Evolutionary conservation across 2,888 invertebrate species (phyloP).

Genomic region (Heliconius ethilla): DNA sequence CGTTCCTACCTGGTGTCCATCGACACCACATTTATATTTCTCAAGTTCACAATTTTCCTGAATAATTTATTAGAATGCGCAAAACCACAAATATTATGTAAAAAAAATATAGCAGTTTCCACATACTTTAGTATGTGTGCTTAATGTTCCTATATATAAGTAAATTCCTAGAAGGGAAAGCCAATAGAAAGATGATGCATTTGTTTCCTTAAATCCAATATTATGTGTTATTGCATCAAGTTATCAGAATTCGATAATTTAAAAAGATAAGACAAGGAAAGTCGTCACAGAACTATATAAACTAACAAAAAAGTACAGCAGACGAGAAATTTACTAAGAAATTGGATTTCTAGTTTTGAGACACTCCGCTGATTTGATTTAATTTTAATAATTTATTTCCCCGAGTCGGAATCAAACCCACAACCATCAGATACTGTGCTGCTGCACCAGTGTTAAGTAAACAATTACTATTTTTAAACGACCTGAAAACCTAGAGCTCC

Average conservation of each 20-base stretch:
- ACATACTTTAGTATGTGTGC: not conserved
- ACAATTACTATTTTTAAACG: too few species aligned
- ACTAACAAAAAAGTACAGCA: not conserved
- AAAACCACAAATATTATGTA: not conserved
- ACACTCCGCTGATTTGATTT: not conserved
- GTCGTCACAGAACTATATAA: not conserved
- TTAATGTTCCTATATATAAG: not conserved
- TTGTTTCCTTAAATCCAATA: not conserved
- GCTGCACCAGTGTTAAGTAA: too few species aligned
- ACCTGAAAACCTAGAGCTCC: too few species aligned
- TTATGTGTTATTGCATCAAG: slow-evolving; percentile 2
- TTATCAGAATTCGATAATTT: slow-evolving; percentile 18
- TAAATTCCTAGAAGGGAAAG: not conserved
- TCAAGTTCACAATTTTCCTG: not conserved
- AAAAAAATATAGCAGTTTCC: not conserved
- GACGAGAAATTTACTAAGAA: not conserved
- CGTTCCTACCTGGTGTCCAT: too few species aligned
- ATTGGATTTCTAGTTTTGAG: not conserved
- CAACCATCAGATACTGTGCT: too few species aligned
- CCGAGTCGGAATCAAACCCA: too few species aligned
- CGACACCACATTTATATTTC: too few species aligned
- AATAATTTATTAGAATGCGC: not conserved
- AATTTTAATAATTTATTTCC: too few species aligned
- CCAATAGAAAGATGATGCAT: slow-evolving; percentile 1
- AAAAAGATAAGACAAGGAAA: slow-evolving; percentile 22